Conservation (phyloP, 2,888 invertebrate species). For the Meta bourneti region DNA sequence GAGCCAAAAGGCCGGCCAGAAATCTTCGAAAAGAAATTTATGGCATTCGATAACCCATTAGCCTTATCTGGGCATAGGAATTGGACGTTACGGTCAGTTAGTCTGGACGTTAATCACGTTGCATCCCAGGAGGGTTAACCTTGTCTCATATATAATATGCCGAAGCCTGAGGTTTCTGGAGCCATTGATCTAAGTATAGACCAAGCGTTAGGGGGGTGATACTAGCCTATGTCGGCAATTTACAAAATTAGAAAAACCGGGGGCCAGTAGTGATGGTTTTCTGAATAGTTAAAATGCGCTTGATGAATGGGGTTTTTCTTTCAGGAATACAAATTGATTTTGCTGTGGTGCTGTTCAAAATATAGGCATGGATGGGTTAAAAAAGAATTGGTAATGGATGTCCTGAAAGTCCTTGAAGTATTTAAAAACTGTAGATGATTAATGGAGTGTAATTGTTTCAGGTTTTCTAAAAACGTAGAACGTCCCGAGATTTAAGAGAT, state of each 20-base stretch:
- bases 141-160: constrained; percentile 50
- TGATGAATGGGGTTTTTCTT: neutral
- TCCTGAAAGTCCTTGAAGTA: no score
- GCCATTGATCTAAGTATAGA: constrained; percentile 37
- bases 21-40: constrained; percentile 56
- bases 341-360: neutral
- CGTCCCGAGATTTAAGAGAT: no score
- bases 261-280: neutral
- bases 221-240: neutral
- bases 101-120: constrained; percentile 58
- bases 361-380: no score
- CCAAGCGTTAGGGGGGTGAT: no score
- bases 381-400: no score
- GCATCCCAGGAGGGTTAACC: constrained; percentile 54
- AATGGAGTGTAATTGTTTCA: no score
- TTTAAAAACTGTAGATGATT: no score
- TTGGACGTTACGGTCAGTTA: constrained; percentile 65
- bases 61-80: constrained; percentile 63
- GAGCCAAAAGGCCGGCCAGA: constrained; percentile 6
- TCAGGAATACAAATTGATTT: neutral
- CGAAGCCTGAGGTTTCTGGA: neutral
- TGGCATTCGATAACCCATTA: constrained; percentile 64
- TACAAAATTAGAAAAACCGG: constrained; percentile 35
- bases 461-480: no score
- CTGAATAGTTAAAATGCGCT: neutral